Evolutionary conservation across 2,888 invertebrate species (phyloP).

Genomic region (Acleris laterana): DNA sequence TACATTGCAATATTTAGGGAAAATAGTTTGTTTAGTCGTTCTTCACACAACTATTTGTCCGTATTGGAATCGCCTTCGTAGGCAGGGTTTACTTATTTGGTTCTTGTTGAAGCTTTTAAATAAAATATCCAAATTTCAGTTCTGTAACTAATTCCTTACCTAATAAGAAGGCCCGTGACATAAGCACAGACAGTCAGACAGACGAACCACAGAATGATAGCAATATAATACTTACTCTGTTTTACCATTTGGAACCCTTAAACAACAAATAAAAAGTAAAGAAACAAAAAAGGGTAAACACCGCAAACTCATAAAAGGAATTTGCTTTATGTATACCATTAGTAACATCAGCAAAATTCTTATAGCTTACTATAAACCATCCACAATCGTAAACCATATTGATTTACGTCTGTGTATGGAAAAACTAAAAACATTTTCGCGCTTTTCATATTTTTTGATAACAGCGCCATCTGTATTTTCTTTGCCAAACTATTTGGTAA

Average conservation of each 20-base stretch:
- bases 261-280: background rate
- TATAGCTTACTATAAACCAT: slow-evolving; percentile 13
- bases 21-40: too few species aligned
- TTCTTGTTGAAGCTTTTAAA: too few species aligned
- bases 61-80: too few species aligned
- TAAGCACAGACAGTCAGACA: too few species aligned
- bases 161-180: too few species aligned
- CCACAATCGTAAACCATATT: slow-evolving; percentile 11
- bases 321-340: slow-evolving; percentile 11
- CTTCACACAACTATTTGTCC: too few species aligned
- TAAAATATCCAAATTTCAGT: too few species aligned
- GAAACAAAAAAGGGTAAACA: slow-evolving; percentile 8
- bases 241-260: background rate
- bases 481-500: slow-evolving; percentile 4
- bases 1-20: too few species aligned
- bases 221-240: too few species aligned
- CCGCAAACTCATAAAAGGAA: slow-evolving; percentile 4
- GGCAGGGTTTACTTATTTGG: too few species aligned
- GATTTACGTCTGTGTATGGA: background rate
- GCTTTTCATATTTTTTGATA: background rate
- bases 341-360: slow-evolving; percentile 16
- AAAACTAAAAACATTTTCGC: background rate
- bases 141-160: too few species aligned
- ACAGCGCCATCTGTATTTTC: slow-evolving; percentile 16
- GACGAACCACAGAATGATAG: too few species aligned